Percentiles rank a stretch among this genome's conserved stretches.
phyloP scores from a whole-genome alignment of 2,888 invertebrate species.

The Chirona hameri region DNA sequence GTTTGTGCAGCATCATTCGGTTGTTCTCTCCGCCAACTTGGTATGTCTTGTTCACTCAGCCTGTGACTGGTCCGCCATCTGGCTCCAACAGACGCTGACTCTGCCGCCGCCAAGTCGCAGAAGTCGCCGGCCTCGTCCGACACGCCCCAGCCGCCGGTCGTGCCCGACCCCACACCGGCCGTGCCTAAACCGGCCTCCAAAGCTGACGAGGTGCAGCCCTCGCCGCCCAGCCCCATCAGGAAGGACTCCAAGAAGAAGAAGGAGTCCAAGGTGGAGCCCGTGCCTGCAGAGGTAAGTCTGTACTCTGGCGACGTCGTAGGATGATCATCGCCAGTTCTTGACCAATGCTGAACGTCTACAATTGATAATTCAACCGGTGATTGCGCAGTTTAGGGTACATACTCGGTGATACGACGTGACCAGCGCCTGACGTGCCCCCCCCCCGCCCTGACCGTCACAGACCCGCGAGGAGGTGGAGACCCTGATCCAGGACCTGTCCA shows the following conservation, averaged over 20 bases:
- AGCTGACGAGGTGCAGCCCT: neutral
- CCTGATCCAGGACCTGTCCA: conserved; percentile 4
- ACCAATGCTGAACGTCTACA: too few species aligned
- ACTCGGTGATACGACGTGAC: too few species aligned
- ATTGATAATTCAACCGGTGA: too few species aligned
- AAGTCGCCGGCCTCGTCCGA: neutral
- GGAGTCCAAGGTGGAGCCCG: neutral
- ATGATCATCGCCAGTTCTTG: too few species aligned
- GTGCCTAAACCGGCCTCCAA: conserved; percentile 8
- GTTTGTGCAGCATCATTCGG: too few species aligned
- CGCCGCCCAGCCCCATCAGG: neutral
- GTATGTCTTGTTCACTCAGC: too few species aligned
- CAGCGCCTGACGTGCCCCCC: too few species aligned
- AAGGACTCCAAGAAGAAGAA: neutral
- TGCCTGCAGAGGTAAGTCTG: neutral
- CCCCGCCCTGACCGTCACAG: neutral
- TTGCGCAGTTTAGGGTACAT: too few species aligned
- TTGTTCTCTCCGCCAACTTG: too few species aligned
- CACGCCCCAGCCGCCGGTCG: neutral
- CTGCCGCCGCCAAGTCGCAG: neutral
- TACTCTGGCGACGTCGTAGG: too few species aligned
- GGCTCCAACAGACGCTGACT: conserved; percentile 2
- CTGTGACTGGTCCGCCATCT: neutral
- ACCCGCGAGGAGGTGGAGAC: conserved; percentile 1
- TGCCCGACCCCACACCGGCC: conserved; percentile 29